Base-by-base conservation (phyloP, 2,113 vertebrate species). In the Colistium nudipinnis region DNA sequence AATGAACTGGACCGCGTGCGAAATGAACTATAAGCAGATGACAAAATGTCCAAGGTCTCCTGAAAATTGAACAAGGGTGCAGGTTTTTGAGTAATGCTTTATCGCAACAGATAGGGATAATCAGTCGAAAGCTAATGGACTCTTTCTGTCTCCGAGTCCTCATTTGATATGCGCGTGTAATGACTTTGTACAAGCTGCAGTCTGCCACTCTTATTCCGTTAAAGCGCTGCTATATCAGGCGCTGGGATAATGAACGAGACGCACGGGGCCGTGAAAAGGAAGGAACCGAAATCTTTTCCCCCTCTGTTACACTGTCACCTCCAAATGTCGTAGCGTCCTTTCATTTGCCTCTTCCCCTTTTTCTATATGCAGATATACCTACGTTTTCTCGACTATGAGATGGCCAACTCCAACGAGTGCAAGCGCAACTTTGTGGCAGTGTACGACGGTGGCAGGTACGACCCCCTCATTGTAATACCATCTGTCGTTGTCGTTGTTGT, bases 321-420 rank as follows among this genome's bases (percentile, higher is more conserved):
- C 20, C 51, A 62, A 20, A 36, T 74, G n/a, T 49, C 33, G n/a
- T 10, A 27, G 7, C 16, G 4, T 48, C 44, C 31, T 55, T 59
- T 10, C 0, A 9, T 49, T 45, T 24, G 52, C 53, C 12, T 56
- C 31, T 68, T 56, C 12, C 47, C 60, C 16, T 48, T 49, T 64
- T 19, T 69, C 11, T 43, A 11, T 48, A 20, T 67, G 12, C 82
- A 99, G 98, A 99, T 99, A 88, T 99, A 98, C 89, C 92, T 99
- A 62, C 87, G 98, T 20, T 99, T 99, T 89, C 92, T 99, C 86
- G 97, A 99, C 91, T 99, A 99, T 2, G 96, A 99, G 91, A 98
- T 99, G 97, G 95, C 98, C 89, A 98, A 99, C 80, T 99, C 97
- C 51, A 99, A 99, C 0, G 98, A 99, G 76, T 99, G 98, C 88